Evolutionary conservation across 2,888 invertebrate species (phyloP).

Genomic region (Panorpa germanica): DNA sequence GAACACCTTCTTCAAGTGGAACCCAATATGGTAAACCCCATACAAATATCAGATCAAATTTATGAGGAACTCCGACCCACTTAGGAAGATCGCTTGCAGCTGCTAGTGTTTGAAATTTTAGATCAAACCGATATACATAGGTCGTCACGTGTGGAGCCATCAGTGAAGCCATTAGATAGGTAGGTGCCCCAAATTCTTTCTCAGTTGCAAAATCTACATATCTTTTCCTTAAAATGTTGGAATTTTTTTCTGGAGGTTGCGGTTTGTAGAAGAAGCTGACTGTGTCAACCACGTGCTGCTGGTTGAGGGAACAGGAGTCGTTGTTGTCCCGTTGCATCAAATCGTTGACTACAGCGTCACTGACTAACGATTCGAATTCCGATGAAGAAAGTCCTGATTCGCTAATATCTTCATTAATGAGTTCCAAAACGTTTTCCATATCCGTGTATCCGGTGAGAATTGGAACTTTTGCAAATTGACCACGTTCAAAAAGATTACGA

Average conservation of each 20-base stretch:
- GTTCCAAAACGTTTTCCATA: constrained; percentile 60
- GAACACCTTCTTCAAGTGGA: constrained; percentile 32
- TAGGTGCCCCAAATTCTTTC: constrained; percentile 51
- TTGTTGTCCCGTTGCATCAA: constrained; percentile 32
- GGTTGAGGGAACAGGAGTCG: constrained; percentile 37
- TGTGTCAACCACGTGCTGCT: constrained; percentile 47
- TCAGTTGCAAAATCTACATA: constrained; percentile 58
- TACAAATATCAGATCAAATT: constrained; percentile 62
- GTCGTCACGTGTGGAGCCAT: constrained; percentile 35
- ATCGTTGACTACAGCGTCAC: constrained; percentile 40
- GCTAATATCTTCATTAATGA: constrained; percentile 33
- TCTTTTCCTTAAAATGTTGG: constrained; percentile 37
- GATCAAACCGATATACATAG: constrained; percentile 58
- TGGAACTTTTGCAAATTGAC: constrained; percentile 46
- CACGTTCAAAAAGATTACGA: constrained; percentile 36
- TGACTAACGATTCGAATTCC: constrained; percentile 40
- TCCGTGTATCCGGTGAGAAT: constrained; percentile 59
- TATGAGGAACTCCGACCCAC: constrained; percentile 66
- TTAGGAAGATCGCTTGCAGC: constrained; percentile 47
- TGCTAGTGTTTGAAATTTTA: constrained; percentile 44
- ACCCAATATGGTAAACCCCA: constrained; percentile 66
- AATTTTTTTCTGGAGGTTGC: constrained; percentile 39
- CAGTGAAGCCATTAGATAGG: constrained; percentile 45
- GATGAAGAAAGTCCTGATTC: constrained; percentile 37
- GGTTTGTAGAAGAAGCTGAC: constrained; percentile 61